phyloP scores from a whole-genome alignment of 2,113 vertebrate genomes.

The Tinamus guttatus region DNA sequence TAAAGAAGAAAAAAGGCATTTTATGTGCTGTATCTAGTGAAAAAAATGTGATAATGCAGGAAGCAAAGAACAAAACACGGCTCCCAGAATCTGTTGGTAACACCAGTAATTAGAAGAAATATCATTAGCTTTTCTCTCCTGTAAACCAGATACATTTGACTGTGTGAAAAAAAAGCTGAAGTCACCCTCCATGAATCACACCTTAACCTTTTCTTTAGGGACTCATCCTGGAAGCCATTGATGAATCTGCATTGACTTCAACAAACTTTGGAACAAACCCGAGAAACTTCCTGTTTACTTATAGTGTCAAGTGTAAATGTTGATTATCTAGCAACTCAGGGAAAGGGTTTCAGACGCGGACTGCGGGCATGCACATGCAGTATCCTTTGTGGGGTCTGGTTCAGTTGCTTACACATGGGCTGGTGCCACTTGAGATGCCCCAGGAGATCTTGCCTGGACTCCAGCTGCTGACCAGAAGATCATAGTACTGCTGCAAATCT shows the following conservation, averaged over 20 bases:
- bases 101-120: background rate
- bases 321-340: fast-evolving
- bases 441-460: background rate
- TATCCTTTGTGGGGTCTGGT: background rate
- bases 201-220: background rate
- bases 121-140: background rate
- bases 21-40: background rate
- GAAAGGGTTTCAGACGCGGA: background rate
- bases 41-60: background rate
- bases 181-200: background rate
- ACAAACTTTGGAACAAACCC: background rate
- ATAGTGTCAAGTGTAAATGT: background rate
- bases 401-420: background rate
- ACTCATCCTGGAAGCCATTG: background rate
- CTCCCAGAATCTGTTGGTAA: background rate
- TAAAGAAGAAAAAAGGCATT: background rate
- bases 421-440: background rate
- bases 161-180: background rate
- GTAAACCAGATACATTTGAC: background rate
- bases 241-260: background rate
- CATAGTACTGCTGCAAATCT: background rate
- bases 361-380: background rate
- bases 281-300: background rate
- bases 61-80: slow-evolving; percentile 5
- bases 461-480: background rate